Evolutionary conservation across 2,113 vertebrate genomes (phyloP), one percentile per base, ranked within the genome.

Genomic region (Anser brachyrhynchus): DNA sequence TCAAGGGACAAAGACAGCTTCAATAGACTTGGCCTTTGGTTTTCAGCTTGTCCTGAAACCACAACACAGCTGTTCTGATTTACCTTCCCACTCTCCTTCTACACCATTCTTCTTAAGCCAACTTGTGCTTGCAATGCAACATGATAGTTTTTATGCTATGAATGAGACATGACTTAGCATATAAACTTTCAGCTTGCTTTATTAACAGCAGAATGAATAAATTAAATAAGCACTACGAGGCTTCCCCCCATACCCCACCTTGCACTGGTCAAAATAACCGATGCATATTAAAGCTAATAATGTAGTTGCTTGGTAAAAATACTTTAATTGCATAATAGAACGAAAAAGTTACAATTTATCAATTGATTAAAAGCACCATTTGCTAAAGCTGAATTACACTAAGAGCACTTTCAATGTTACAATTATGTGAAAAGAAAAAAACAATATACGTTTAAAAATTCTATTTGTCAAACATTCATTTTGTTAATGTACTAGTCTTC

Each of bases 271-370:
- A 96, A 95, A 96, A 92, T 89, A 94, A 82, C 79, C 82, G 65
- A 96, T 62, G 44, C 21, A 59, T 82, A 90, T 85, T 85, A 95
- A 55, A 51, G 74, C 67, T 96, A 93, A 92, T 90, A 91, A 93
- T 79, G 73, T 93, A 84, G 58, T 69, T 95, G 58, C 76, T 89
- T 70, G 72, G 43, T 87, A 85, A 97, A 97, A 95, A 96, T 87
- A 97, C 87, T 97, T 94, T 91, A 94, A 89, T 82, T 96, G 87
- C 67, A 96, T 95, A 90, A 92, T 76, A 93, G 74, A 97, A 89
- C 95, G 89, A 93, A 95, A 89, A 90, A 79, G 39, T 93, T 11
- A 89, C 90, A 81, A 86, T 89, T 82, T 90, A 96, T 80, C 83
- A 91, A 91, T 58, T 74, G 61, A 57, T 89, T 90, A 96, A 91